A percentile compares a stretch with the other conserved stretches of the same genome.
Conservation (phyloP, 92 coral and sea anemone species). For the Parazoanthus swiftii region DNA sequence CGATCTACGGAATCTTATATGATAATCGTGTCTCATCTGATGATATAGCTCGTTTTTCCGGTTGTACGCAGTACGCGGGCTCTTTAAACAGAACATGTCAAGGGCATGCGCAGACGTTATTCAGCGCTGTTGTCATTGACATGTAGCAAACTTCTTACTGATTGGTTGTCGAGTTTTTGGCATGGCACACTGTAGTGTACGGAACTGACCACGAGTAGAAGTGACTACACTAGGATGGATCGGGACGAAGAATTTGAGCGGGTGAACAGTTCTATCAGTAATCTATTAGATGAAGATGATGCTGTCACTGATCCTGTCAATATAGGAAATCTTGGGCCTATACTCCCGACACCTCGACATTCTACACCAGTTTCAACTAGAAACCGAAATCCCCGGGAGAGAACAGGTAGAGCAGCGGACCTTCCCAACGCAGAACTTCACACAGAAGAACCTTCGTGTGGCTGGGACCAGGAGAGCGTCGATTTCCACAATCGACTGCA, state of each 20-base stretch:
- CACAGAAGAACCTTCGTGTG: not conserved
- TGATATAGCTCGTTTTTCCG: no score
- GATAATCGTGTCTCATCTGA: no score
- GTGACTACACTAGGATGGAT: not conserved
- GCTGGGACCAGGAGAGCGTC: not conserved
- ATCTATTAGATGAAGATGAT: not conserved
- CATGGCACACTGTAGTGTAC: no score
- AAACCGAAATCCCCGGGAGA: not conserved
- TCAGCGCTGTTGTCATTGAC: no score
- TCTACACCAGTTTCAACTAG: not conserved
- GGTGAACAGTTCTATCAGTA: not conserved
- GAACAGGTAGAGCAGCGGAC: not conserved
- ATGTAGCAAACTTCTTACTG: no score
- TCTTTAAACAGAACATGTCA: no score
- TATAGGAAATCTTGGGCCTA: not conserved
- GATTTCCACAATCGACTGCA: not conserved
- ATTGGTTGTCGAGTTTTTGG: no score
- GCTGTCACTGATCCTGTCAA: not conserved
- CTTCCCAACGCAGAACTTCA: not conserved
- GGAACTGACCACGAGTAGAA: no score
- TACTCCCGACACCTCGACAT: not conserved
- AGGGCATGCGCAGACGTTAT: no score
- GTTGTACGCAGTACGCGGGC: no score
- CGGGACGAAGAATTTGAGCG: not conserved
- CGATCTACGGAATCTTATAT: no score